A percentile compares a stretch with the other conserved stretches of the same genome.
phyloP scores from a whole-genome alignment of 2,797 vertebrate species.

The Cynopterus sphinx region DNA sequence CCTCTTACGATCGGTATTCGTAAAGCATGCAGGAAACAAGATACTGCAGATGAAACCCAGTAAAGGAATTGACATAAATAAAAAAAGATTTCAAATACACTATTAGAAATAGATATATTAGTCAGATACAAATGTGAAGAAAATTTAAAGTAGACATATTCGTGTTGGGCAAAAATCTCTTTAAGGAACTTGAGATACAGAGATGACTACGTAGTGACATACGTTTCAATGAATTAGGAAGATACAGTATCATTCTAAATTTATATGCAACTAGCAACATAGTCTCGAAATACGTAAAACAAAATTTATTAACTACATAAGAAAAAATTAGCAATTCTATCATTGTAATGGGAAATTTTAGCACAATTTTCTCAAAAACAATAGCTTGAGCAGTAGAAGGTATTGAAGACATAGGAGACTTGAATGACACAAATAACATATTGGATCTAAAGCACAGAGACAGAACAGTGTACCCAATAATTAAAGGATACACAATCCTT shows the following conservation, averaged over 20 bases:
- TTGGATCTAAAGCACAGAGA: neutral
- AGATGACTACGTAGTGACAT: neutral
- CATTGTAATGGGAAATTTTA: neutral
- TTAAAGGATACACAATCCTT: neutral
- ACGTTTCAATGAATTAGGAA: neutral
- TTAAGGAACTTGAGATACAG: neutral
- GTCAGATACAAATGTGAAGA: neutral
- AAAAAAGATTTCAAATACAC: neutral
- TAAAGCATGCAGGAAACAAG: neutral
- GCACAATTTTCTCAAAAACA: neutral
- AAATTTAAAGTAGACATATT: neutral
- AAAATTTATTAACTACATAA: neutral
- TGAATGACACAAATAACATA: neutral
- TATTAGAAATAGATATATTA: neutral
- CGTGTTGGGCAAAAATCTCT: neutral
- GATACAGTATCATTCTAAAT: neutral
- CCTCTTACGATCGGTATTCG: neutral
- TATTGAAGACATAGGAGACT: neutral
- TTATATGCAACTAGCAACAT: neutral
- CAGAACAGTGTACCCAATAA: neutral
- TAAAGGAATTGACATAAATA: neutral
- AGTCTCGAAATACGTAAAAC: neutral
- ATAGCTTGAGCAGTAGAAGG: neutral
- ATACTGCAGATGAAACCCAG: neutral
- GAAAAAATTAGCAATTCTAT: neutral